Conservation (phyloP, 1,140 invertebrate genomes). For the Saxidomus purpurata region DNA sequence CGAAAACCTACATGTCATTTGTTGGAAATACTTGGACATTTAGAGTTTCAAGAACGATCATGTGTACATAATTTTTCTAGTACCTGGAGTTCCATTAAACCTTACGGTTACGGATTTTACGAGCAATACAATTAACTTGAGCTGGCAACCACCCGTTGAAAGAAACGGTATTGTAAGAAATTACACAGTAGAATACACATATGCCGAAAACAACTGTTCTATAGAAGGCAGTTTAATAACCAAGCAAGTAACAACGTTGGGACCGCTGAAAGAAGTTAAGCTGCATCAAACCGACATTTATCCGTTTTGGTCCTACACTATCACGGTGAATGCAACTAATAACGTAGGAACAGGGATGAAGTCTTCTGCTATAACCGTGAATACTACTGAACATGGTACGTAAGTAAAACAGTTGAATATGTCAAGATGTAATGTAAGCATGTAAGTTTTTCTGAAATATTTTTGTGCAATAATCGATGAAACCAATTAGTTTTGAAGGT, state of each 20-base stretch:
- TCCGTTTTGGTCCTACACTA: neutral
- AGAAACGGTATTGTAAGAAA: constrained; percentile 15
- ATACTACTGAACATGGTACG: no score
- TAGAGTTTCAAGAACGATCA: no score
- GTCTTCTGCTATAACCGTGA: no score
- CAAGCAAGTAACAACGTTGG: neutral
- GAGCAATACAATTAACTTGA: neutral
- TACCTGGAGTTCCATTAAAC: neutral
- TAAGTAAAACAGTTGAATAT: no score
- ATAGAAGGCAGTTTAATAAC: neutral
- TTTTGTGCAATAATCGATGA: no score
- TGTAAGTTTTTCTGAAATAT: no score
- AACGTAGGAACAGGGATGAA: neutral
- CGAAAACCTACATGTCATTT: no score
- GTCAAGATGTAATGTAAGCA: no score
- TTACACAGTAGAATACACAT: constrained; percentile 9
- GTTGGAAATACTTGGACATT: no score
- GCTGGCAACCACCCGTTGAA: neutral
- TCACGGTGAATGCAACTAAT: constrained; percentile 10
- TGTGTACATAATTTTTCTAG: neutral
- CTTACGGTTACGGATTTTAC: neutral
- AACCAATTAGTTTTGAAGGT: no score
- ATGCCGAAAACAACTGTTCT: neutral
- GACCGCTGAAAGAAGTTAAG: neutral
- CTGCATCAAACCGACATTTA: neutral